These are phyloP conservation scores for Oryzias woworae DNA, from an alignment of 2,113 vertebrate species.

Conservation along the genomic window DNA sequence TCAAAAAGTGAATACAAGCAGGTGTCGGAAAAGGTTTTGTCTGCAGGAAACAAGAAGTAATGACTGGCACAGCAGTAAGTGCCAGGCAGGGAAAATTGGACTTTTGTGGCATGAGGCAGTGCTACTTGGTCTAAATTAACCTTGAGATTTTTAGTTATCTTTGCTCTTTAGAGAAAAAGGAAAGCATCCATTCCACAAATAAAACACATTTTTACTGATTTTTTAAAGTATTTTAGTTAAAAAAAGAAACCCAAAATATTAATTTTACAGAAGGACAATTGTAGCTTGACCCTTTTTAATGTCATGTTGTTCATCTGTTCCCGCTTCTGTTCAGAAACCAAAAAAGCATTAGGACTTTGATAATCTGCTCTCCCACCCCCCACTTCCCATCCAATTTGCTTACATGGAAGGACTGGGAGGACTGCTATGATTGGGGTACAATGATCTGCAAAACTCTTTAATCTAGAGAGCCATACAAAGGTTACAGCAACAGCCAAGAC, in stretches of 20 bases:
- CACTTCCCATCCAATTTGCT: slow-evolving; percentile 34
- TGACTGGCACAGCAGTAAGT: slow-evolving; percentile 31
- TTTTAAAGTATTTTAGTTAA: slow-evolving; percentile 10
- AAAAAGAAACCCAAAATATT: slow-evolving; percentile 9
- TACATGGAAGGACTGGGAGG: slow-evolving; percentile 49
- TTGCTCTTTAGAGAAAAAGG: neutral
- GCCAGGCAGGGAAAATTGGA: slow-evolving; percentile 25
- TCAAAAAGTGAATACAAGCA: slow-evolving; percentile 41
- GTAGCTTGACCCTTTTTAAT: slow-evolving; percentile 53
- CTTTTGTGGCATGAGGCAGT: slow-evolving; percentile 24
- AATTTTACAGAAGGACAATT: slow-evolving; percentile 18
- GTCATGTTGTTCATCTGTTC: slow-evolving; percentile 61
- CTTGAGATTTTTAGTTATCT: neutral
- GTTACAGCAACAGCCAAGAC: slow-evolving; percentile 34
- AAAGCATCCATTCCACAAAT: neutral
- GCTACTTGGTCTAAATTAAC: slow-evolving; percentile 12
- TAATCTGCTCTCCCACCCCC: slow-evolving; percentile 20
- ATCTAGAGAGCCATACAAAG: slow-evolving; percentile 36
- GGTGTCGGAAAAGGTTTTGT: slow-evolving; percentile 30
- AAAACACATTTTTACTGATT: slow-evolving; percentile 5
- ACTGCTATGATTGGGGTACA: slow-evolving; percentile 40
- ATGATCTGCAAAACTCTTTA: slow-evolving; percentile 16
- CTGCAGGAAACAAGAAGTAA: slow-evolving; percentile 38
- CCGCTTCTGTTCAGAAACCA: slow-evolving; percentile 54
- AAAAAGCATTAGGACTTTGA: slow-evolving; percentile 28